Conservation (phyloP, 2,888 invertebrate species). For the Drosophila koepferae region DNA sequence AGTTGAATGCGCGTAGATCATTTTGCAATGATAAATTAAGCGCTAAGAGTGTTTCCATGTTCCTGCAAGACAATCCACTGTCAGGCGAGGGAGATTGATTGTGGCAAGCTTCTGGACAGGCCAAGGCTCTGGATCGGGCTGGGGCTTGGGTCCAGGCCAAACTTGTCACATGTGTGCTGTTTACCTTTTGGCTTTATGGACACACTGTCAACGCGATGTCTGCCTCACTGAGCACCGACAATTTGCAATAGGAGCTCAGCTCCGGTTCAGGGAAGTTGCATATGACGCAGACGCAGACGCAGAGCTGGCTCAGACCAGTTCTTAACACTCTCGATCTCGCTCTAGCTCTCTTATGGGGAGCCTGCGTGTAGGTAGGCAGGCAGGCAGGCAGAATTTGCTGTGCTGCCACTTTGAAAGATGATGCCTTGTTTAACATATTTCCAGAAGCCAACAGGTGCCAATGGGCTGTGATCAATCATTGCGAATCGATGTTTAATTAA, state of each 20-base stretch:
- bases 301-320: constrained; percentile 65
- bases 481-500: constrained; percentile 85
- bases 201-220: constrained; percentile 76
- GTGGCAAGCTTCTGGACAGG: constrained; percentile 53
- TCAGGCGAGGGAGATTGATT: constrained; percentile 84
- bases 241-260: constrained; percentile 64
- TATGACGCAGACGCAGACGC: constrained; percentile 65
- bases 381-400: constrained; percentile 41
- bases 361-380: constrained; percentile 1
- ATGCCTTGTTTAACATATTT: constrained; percentile 84
- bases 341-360: constrained; percentile 5
- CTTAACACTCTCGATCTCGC: constrained; percentile 53
- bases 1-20: constrained; percentile 72
- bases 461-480: constrained; percentile 84
- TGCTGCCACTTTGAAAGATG: constrained; percentile 65
- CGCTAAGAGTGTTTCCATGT: constrained; percentile 85
- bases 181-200: constrained; percentile 51
- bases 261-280: constrained; percentile 60
- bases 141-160: constrained; percentile 15
- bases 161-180: constrained; percentile 52
- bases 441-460: constrained; percentile 86
- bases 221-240: constrained; percentile 65
- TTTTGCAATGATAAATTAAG: constrained; percentile 84
- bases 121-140: constrained; percentile 14
- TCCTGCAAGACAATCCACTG: constrained; percentile 83